These are phyloP conservation scores for Neoascia interrupta DNA, from an alignment of 2,888 invertebrate species.

Conservation along the genomic window DNA sequence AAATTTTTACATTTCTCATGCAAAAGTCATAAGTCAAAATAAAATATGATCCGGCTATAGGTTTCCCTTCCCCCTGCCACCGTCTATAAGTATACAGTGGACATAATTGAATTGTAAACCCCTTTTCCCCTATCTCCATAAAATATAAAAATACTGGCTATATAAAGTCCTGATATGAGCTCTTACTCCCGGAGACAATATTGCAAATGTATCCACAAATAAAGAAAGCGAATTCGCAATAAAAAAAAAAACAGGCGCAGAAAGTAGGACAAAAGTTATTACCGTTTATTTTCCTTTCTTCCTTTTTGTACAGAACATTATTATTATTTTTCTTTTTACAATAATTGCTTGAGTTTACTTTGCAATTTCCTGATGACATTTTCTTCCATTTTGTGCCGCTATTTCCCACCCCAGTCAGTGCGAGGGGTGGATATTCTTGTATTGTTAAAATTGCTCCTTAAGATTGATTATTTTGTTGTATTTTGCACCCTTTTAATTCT, in stretches of 20 bases:
- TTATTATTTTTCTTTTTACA: neutral
- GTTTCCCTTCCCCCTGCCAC: neutral
- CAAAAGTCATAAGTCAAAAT: slow-evolving; percentile 36
- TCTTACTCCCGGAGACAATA: slow-evolving; percentile 16
- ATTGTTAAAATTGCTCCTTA: neutral
- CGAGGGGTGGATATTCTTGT: neutral
- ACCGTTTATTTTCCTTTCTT: slow-evolving; percentile 35
- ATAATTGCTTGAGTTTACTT: slow-evolving; percentile 38
- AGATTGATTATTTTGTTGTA: slow-evolving; percentile 19
- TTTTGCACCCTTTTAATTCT: slow-evolving; percentile 1
- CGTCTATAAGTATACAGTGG: neutral
- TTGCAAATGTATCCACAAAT: slow-evolving; percentile 39
- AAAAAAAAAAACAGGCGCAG: slow-evolving; percentile 33
- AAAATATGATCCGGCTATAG: slow-evolving; percentile 32
- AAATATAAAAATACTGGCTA: slow-evolving; percentile 38
- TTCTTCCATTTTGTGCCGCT: neutral
- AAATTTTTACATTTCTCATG: slow-evolving; percentile 17
- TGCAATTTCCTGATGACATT: slow-evolving; percentile 23
- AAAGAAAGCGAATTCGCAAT: neutral
- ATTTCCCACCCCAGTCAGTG: neutral
- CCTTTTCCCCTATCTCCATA: slow-evolving; percentile 22
- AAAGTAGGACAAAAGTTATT: slow-evolving; percentile 52
- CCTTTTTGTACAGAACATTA: too few species aligned
- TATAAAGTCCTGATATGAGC: too few species aligned
- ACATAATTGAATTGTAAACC: slow-evolving; percentile 45